These are phyloP conservation scores for Columba guinea DNA, from an alignment of 2,797 vertebrate species.

Conservation along the genomic window DNA sequence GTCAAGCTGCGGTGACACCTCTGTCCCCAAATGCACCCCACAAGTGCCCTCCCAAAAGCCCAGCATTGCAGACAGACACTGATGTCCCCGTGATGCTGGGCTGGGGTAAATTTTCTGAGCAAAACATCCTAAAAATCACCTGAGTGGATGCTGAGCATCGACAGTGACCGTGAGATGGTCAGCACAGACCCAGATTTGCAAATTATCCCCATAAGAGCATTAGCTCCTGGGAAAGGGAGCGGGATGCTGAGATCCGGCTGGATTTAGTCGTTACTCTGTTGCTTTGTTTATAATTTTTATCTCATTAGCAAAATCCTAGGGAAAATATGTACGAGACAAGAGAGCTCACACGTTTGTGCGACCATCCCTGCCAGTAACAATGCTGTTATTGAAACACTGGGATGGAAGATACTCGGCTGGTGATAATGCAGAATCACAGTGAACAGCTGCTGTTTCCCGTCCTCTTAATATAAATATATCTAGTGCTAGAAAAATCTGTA, in stretches of 20 bases:
- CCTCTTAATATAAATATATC: background rate
- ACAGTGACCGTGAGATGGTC: too few species aligned
- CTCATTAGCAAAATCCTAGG: background rate
- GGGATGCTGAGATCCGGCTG: background rate
- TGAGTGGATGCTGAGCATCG: rapidly evolving
- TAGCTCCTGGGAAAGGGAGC: background rate
- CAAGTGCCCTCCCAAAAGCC: background rate
- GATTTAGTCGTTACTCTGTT: background rate
- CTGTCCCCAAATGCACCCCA: conserved; percentile 3
- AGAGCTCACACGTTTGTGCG: background rate
- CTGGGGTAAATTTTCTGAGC: background rate
- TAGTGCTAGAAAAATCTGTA: background rate
- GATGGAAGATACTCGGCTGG: background rate
- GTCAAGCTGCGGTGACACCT: rapidly evolving
- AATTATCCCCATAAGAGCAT: background rate
- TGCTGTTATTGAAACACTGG: background rate
- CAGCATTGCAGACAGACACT: rapidly evolving
- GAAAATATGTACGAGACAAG: background rate
- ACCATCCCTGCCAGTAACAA: background rate
- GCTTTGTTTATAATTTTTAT: background rate
- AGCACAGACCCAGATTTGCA: too few species aligned
- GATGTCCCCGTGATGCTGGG: background rate
- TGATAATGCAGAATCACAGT: background rate
- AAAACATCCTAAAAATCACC: background rate
- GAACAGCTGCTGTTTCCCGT: conserved; percentile 30